Conservation (phyloP, 2,888 invertebrate species). For the Crocallis elinguaria region DNA sequence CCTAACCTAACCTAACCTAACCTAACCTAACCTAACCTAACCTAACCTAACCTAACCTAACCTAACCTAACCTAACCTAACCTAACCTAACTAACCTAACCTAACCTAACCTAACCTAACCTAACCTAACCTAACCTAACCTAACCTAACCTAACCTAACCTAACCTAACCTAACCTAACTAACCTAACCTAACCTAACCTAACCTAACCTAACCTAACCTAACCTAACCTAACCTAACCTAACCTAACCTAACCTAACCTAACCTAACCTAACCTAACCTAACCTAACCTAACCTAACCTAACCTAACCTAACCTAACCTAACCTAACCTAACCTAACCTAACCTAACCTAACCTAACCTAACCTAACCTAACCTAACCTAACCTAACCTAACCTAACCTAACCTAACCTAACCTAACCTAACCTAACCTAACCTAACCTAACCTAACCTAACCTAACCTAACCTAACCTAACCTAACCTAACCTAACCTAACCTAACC, state of each 20-base stretch:
- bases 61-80: constrained; percentile 13
- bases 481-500: constrained; percentile 34
- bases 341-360: constrained; percentile 2
- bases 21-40: constrained; percentile 16
- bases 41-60: no score
- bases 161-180: constrained; percentile 15
- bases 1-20: constrained; percentile 14
- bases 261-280: constrained; percentile 9
- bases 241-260: constrained; percentile 14
- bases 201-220: constrained; percentile 13
- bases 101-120: constrained; percentile 1
- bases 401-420: constrained; percentile 27
- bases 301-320: constrained; percentile 5
- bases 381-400: constrained; percentile 15
- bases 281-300: constrained; percentile 7
- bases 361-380: constrained; percentile 12
- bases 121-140: background rate
- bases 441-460: constrained; percentile 35
- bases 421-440: constrained; percentile 33
- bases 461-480: constrained; percentile 32
- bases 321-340: constrained; percentile 5
- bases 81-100: constrained; percentile 7
- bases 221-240: constrained; percentile 11
- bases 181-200: constrained; percentile 15
- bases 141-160: constrained; percentile 9